These are phyloP conservation scores for Pentalonia nigronervosa DNA, from an alignment of 1,140 invertebrate genomes.

Conservation along the genomic window DNA sequence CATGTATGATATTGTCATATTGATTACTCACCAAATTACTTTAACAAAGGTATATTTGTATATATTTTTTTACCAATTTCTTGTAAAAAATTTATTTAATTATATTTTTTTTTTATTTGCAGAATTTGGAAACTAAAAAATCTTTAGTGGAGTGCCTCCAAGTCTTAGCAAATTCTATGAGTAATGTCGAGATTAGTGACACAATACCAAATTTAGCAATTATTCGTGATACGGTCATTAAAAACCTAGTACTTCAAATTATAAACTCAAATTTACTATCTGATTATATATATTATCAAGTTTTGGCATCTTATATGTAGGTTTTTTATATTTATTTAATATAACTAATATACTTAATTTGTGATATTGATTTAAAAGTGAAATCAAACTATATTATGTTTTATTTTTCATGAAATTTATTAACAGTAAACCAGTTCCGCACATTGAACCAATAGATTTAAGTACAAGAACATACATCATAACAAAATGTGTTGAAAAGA, in stretches of 20 bases:
- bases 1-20: constrained; percentile 48
- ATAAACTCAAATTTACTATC: constrained; percentile 7
- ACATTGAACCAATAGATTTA: constrained; percentile 51
- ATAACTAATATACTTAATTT: background rate
- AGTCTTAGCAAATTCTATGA: background rate
- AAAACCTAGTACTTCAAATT: constrained; percentile 45
- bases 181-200: constrained; percentile 37
- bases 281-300: constrained; percentile 45
- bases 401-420: constrained; percentile 6
- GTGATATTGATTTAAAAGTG: background rate
- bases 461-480: constrained; percentile 39
- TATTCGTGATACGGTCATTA: constrained; percentile 47
- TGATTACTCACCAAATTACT: constrained; percentile 50
- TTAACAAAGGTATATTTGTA: constrained; percentile 32
- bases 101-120: background rate
- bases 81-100: background rate
- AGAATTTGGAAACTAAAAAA: constrained; percentile 47
- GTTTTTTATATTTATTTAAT: background rate
- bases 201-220: constrained; percentile 50
- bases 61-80: background rate
- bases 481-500: constrained; percentile 44
- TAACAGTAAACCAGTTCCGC: constrained; percentile 30
- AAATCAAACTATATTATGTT: background rate
- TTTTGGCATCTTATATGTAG: constrained; percentile 46
- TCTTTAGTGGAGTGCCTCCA: constrained; percentile 22